Percentiles rank a stretch among this genome's conserved stretches.
Evolutionary conservation across 2,888 invertebrate genomes (phyloP).

Genomic region (Heteropelma amictum): DNA sequence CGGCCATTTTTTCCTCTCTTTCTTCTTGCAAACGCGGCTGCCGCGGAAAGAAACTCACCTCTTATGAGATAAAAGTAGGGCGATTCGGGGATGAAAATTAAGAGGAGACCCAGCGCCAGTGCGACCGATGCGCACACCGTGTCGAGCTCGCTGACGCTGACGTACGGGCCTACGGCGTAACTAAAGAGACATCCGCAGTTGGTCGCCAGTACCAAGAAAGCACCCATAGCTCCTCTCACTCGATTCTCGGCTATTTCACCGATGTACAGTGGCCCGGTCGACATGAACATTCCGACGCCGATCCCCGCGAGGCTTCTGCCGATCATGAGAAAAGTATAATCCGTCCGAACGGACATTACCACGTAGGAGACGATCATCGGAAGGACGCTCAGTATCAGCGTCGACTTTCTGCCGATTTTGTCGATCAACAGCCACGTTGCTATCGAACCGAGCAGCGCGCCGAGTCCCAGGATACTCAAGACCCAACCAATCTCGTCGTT

Average conservation of each 20-base stretch:
- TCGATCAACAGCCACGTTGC: conserved; percentile 4
- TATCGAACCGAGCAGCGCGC: conserved; percentile 23
- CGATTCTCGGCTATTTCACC: conserved; percentile 35
- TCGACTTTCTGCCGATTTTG: conserved; percentile 36
- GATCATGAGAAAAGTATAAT: conserved; percentile 7
- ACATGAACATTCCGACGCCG: background rate
- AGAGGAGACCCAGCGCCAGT: background rate
- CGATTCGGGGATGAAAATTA: conserved; percentile 33
- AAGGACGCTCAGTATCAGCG: background rate
- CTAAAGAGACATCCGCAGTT: conserved; percentile 19
- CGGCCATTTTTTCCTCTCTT: too few relatives aligned
- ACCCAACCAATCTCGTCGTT: conserved; percentile 27
- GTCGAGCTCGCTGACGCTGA: background rate
- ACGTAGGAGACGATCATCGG: conserved; percentile 22
- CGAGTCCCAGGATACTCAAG: conserved; percentile 20
- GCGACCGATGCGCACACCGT: background rate
- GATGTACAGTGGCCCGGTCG: conserved; percentile 28
- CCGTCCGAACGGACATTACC: background rate
- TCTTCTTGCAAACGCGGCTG: background rate
- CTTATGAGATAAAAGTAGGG: conserved; percentile 26
- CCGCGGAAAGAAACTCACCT: background rate
- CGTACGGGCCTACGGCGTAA: conserved; percentile 2
- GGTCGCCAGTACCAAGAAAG: background rate
- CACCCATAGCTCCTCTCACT: conserved; percentile 28
- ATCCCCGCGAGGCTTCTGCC: conserved; percentile 30